Evolutionary conservation across 92 coral and sea anemone species (phyloP), one percentile per base, ranked within the genome.

Genomic region (Parazoanthus atlanticus): DNA sequence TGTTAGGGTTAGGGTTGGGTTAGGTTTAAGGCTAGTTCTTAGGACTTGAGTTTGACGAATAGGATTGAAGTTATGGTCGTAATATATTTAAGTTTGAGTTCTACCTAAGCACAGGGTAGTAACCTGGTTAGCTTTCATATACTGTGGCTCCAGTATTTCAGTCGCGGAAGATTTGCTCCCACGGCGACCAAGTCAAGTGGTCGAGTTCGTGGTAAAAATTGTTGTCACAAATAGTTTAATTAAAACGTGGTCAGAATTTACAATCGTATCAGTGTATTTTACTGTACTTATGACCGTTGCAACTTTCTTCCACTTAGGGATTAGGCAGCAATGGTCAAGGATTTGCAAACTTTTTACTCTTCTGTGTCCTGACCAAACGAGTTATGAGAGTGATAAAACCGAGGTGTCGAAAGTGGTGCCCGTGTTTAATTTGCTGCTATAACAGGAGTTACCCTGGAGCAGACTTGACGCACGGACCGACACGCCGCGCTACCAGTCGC

Each of bases 261-360:
- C 69, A 61, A 25, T 21, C 69, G 69, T 25, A 21, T 61, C 0
- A 36, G 38, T 36, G 3, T 25, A 23, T 61, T 61, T 25, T 61
- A 61, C 28, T 61, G n/a, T 61, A 71, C 78, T 36, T 75, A 75
- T 75, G 79, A 8, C 26, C 11, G 1, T 16, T 77, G 64, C 5
- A 15, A 78, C 38, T 78, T 49, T 52, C 12, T 47, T 78, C 36
- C 34, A n/a, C 40, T 78, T 52, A 78, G 82, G 82, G 82, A 9
- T 78, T 78, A 25, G 82, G 82, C 82, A 16, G 19, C 82, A 78
- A 52, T 47, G 82, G 82, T 47, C 82, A 78, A 78, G 82, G 82
- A 29, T 78, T 78, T 41, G 82, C 82, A 47, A 78, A 78, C 82
- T 78, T 78, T 78, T n/a, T 78, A 78, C 82, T 78, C 38, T 78